These are phyloP conservation scores for Peromyscus leucopus DNA, from an alignment of 2,113 vertebrate genomes.

Conservation along the genomic window DNA sequence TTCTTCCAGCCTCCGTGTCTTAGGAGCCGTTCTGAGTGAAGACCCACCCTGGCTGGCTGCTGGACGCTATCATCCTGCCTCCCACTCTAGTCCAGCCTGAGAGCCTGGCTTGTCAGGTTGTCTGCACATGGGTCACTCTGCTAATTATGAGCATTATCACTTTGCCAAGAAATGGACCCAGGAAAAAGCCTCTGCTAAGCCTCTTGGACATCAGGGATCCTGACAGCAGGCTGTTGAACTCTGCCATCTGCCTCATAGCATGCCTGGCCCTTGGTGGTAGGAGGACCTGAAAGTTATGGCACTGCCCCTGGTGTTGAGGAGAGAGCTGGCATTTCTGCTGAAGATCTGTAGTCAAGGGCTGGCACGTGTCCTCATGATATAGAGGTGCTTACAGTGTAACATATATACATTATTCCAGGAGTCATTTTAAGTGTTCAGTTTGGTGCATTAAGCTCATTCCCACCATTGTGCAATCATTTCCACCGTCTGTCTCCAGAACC, in stretches of 20 bases:
- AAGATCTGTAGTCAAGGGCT: background rate
- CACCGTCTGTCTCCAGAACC: background rate
- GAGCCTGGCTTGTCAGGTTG: slow-evolving; percentile 23
- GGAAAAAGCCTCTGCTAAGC: slow-evolving; percentile 66
- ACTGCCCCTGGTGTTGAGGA: background rate
- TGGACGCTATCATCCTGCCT: background rate
- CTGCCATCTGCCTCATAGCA: background rate
- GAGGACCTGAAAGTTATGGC: background rate
- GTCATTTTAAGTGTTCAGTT: background rate
- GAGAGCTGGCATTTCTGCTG: background rate
- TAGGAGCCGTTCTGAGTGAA: background rate
- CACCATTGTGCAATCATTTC: no score
- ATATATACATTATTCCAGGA: background rate
- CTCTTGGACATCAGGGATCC: background rate
- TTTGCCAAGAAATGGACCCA: slow-evolving; percentile 39
- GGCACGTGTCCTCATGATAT: no score
- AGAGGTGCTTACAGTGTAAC: background rate
- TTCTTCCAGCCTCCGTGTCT: background rate
- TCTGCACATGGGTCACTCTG: background rate
- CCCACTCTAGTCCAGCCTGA: background rate
- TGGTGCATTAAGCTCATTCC: background rate
- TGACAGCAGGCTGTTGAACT: background rate
- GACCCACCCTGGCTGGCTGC: background rate
- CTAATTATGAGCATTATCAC: slow-evolving; percentile 82
- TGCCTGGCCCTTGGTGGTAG: background rate